These are phyloP conservation scores for Helobdella robusta DNA, from an alignment of 2,888 invertebrate species.

Conservation along the genomic window DNA sequence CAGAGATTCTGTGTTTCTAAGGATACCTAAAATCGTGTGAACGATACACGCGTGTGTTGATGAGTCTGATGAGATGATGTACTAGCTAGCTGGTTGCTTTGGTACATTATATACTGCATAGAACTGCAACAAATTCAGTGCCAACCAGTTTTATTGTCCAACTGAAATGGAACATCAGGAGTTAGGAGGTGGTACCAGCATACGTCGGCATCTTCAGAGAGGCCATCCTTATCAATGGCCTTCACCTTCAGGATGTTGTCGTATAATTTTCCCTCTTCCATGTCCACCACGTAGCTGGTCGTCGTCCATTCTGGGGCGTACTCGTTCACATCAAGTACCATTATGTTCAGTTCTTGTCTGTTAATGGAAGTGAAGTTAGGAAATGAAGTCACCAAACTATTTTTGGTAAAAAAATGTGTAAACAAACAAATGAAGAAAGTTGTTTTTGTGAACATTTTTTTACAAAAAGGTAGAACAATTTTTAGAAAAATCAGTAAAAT, in stretches of 20 bases:
- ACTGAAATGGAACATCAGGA: slow-evolving; percentile 76
- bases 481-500: too few species aligned
- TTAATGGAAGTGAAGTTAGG: background rate
- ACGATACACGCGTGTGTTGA: background rate
- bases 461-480: too few species aligned
- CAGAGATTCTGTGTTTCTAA: slow-evolving; percentile 82
- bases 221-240: slow-evolving; percentile 85
- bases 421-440: too few species aligned
- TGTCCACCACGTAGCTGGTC: slow-evolving; percentile 76
- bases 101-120: background rate
- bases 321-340: slow-evolving; percentile 90
- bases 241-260: slow-evolving; percentile 81
- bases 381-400: too few species aligned
- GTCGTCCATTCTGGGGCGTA: slow-evolving; percentile 83
- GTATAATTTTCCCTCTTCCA: slow-evolving; percentile 66
- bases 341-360: slow-evolving; percentile 52
- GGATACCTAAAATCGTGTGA: slow-evolving; percentile 53
- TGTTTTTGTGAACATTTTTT: too few species aligned
- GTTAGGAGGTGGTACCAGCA: slow-evolving; percentile 95
- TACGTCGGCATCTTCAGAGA: slow-evolving; percentile 85
- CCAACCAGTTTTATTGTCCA: slow-evolving; percentile 77
- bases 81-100: too few species aligned
- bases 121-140: background rate
- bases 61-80: too few species aligned
- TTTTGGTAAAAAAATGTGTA: too few species aligned